Base-by-base conservation (phyloP, 2,888 invertebrate species). In the Odontothrips loti region DNA sequence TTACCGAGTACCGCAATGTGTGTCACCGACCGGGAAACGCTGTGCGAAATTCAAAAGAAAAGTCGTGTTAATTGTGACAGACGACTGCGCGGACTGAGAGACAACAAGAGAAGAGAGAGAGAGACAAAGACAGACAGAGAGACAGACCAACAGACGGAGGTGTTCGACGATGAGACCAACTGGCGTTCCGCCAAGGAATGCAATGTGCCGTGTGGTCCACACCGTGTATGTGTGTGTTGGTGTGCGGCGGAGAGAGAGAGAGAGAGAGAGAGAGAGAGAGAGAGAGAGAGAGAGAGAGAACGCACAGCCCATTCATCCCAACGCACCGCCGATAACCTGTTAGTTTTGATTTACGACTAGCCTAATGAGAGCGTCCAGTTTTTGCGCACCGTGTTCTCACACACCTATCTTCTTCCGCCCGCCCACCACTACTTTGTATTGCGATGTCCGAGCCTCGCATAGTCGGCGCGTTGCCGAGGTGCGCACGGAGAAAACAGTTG, bases 131-230 rank as follows among this genome's bases (percentile, higher is more conserved):
- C 4, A 51, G 51, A 51, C 1, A 51, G 51, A 51, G 51, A 51
- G 51, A 51, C 4, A 51, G 34, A 43, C n/a, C n/a, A 6, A 43
- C 34, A 43, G 34, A 43, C 34, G 6, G 34, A 43, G 34, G 34
- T 43, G 34, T 43, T 43, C 34, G 34, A 43, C 34, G 34, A 43
- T 43, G 34, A 43, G 34, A 43, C 34, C 34, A 43, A 43, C 34
- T 75, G 68, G 68, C 68, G 68, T 23, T 9, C 68, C 68, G 68
- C 68, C 68, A 75, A 75, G 68, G 68, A 75, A 75, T 75, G 68
- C 23, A 27, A 8, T 27, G 68, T 8, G 27, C 58, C 58, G 58
- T 20, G 58, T 20, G 58, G 15, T 43, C 34, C 34, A 43, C 34
- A 43, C 34, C 34, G 34, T 43, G 34, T 43, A 43, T 6, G 34